These are phyloP conservation scores for Barbus barbus DNA, from an alignment of 2,113 vertebrate genomes.

Conservation along the genomic window DNA sequence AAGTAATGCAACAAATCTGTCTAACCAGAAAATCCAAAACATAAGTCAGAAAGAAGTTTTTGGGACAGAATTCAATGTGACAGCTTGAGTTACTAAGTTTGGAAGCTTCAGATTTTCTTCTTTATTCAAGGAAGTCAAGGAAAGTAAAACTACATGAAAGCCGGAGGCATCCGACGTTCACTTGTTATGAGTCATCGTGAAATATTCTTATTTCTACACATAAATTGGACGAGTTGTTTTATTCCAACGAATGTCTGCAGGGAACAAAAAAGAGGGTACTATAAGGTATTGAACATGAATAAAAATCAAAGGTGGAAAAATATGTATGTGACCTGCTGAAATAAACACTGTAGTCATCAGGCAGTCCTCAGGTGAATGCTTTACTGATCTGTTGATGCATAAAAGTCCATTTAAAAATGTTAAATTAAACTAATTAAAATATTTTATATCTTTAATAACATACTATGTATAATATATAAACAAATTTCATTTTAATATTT, in stretches of 20 bases:
- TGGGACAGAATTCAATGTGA: neutral
- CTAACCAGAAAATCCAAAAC: neutral
- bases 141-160: neutral
- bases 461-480: neutral
- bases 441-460: neutral
- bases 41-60: neutral
- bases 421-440: neutral
- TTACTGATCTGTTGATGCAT: neutral
- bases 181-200: neutral
- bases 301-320: neutral
- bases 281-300: neutral
- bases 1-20: neutral
- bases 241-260: neutral
- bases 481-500: neutral
- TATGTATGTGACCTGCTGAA: neutral
- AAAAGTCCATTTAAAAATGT: neutral
- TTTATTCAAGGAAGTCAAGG: neutral
- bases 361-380: neutral
- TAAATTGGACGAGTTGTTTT: neutral
- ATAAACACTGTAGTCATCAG: neutral
- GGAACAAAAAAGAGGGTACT: neutral
- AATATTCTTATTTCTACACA: slow-evolving; percentile 11
- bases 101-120: neutral
- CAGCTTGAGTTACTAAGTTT: slow-evolving; percentile 12
- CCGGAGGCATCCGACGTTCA: neutral